These are phyloP conservation scores for Alouatta palliata DNA, from an alignment of 2,113 vertebrate genomes.

Conservation along the genomic window DNA sequence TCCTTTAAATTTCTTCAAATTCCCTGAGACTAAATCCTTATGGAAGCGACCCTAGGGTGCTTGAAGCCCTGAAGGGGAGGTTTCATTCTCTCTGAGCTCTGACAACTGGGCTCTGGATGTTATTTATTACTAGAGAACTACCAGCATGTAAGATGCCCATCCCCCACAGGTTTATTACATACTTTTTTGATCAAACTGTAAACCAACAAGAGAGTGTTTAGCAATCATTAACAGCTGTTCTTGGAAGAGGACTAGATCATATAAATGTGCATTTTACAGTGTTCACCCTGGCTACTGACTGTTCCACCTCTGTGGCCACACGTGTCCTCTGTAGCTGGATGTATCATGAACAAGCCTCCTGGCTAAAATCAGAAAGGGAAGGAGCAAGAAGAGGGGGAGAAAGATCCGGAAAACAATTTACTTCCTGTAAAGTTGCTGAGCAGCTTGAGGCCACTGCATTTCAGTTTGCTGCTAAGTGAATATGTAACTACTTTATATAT, in stretches of 20 bases:
- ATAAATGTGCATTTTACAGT: conserved; percentile 78
- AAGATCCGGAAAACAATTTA: conserved; percentile 77
- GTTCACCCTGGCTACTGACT: conserved; percentile 40
- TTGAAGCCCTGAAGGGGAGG: neutral
- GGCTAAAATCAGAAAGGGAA: neutral
- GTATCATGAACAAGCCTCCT: conserved; percentile 68
- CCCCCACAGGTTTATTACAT: conserved; percentile 32
- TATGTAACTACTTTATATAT: conserved; percentile 91
- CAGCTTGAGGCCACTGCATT: conserved; percentile 82
- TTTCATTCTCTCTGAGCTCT: neutral
- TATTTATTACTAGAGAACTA: neutral
- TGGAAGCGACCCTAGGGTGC: neutral
- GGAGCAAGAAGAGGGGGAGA: neutral
- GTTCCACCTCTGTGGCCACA: conserved; percentile 72
- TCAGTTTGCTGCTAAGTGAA: conserved; percentile 86
- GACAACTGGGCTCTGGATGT: neutral
- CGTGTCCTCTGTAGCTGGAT: conserved; percentile 68
- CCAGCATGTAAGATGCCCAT: neutral
- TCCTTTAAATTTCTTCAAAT: neutral
- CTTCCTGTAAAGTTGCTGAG: conserved; percentile 82
- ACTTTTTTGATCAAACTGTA: conserved; percentile 83
- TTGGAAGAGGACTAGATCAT: conserved; percentile 80
- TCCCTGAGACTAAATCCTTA: neutral
- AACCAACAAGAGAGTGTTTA: conserved; percentile 75
- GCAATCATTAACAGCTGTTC: conserved; percentile 85